Evolutionary conservation across 37 sponge, comb jelly and placozoan genomes (phyloP).

Genomic region (Bolinopsis microptera): DNA sequence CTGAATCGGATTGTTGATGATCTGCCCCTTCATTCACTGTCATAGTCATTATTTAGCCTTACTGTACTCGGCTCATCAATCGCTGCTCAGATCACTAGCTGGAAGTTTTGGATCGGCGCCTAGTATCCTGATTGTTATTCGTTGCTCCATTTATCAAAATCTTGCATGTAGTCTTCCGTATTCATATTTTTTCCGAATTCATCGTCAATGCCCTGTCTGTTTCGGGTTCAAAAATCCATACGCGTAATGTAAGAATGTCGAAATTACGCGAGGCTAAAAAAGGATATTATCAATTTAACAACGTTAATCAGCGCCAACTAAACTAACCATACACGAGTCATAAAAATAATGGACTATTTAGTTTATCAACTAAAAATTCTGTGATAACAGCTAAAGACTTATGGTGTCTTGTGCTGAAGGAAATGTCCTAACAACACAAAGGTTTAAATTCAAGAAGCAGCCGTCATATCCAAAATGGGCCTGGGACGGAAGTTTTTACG

Average conservation of each 20-base stretch:
- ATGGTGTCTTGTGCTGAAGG: slow-evolving; percentile 49
- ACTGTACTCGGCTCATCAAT: not conserved
- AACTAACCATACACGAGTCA: not conserved
- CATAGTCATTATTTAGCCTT: not conserved
- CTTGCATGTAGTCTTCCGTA: no score
- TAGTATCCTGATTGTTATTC: not conserved
- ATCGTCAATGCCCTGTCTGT: not conserved
- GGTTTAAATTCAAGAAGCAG: not conserved
- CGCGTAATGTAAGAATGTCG: no score
- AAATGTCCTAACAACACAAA: not conserved
- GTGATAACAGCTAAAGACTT: not conserved
- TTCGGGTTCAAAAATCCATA: no score
- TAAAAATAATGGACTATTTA: not conserved
- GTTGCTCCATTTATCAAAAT: no score
- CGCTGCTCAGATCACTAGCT: not conserved
- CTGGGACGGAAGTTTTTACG: not conserved
- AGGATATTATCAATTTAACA: no score
- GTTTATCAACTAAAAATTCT: not conserved
- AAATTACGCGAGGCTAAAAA: no score
- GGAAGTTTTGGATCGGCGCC: not conserved
- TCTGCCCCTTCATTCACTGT: not conserved
- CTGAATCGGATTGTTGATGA: not conserved
- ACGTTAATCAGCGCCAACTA: no score
- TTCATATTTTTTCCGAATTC: not conserved
- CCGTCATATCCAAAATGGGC: not conserved